phyloP scores from a whole-genome alignment of 2,113 vertebrate species.

The Penelope pileata region DNA sequence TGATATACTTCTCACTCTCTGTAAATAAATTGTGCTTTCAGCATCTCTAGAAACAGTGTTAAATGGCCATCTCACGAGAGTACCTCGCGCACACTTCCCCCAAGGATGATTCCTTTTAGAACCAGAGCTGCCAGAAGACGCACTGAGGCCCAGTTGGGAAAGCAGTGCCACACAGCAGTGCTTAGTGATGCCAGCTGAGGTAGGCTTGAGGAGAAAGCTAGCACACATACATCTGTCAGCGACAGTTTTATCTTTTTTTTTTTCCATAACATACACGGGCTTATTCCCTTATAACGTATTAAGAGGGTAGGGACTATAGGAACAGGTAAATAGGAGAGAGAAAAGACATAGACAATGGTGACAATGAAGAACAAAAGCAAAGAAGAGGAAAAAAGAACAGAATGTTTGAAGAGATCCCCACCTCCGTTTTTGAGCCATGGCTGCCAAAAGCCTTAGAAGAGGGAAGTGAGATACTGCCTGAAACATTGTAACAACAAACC shows the following conservation, averaged over 20 bases:
- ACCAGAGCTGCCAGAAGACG: neutral
- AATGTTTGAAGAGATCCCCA: no score
- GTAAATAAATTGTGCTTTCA: neutral
- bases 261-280: neutral
- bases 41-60: neutral
- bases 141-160: neutral
- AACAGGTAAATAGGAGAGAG: neutral
- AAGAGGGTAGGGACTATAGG: neutral
- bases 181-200: neutral
- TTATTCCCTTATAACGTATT: neutral
- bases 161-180: neutral
- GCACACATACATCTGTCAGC: neutral
- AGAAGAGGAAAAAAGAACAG: no score
- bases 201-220: neutral
- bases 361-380: neutral
- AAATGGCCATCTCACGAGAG: neutral
- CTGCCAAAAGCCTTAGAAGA: no score
- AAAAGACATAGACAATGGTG: neutral
- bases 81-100: neutral
- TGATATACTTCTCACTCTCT: neutral
- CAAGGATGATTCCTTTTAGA: neutral
- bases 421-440: no score
- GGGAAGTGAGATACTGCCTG: neutral
- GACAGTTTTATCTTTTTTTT: neutral
- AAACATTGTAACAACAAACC: neutral